These are phyloP conservation scores for Tragulus kanchil DNA, from an alignment of 2,113 vertebrate species.

Conservation along the genomic window DNA sequence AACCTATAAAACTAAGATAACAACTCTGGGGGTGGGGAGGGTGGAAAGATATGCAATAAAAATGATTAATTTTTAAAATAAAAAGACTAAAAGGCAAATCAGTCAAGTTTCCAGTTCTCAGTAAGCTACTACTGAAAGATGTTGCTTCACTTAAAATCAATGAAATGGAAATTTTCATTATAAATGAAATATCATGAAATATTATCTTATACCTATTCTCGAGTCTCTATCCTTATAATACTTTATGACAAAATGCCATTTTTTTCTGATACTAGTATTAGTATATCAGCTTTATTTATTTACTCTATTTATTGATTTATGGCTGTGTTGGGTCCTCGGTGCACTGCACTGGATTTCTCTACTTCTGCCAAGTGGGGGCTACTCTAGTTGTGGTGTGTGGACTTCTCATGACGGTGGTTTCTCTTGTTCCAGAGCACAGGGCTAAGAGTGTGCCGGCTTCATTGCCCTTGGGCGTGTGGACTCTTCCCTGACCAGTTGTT, in stretches of 20 bases:
- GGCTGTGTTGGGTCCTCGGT: not conserved
- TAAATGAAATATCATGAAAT: slow-evolving; percentile 8
- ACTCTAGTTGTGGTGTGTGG: not conserved
- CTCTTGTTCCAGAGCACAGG: not conserved
- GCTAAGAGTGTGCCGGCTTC: not conserved
- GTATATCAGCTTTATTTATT: not conserved
- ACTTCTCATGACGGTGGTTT: not conserved
- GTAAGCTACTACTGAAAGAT: slow-evolving; percentile 48
- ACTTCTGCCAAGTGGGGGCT: not conserved
- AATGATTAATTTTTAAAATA: slow-evolving; percentile 29
- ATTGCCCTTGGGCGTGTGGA: not conserved
- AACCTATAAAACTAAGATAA: slow-evolving; percentile 44
- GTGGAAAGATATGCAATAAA: slow-evolving; percentile 28
- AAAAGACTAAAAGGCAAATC: not conserved
- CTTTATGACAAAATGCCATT: not conserved
- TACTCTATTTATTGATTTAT: not conserved
- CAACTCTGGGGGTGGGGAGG: not conserved
- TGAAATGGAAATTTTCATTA: slow-evolving; percentile 5
- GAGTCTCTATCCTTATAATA: not conserved
- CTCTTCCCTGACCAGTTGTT: not conserved
- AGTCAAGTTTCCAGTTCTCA: slow-evolving; percentile 30
- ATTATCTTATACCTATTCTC: not conserved
- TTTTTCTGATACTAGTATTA: not conserved
- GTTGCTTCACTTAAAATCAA: slow-evolving; percentile 9
- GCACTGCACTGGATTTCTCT: not conserved